These are phyloP conservation scores for Phorcus lineatus DNA, from an alignment of 2,888 invertebrate genomes.

Conservation along the genomic window DNA sequence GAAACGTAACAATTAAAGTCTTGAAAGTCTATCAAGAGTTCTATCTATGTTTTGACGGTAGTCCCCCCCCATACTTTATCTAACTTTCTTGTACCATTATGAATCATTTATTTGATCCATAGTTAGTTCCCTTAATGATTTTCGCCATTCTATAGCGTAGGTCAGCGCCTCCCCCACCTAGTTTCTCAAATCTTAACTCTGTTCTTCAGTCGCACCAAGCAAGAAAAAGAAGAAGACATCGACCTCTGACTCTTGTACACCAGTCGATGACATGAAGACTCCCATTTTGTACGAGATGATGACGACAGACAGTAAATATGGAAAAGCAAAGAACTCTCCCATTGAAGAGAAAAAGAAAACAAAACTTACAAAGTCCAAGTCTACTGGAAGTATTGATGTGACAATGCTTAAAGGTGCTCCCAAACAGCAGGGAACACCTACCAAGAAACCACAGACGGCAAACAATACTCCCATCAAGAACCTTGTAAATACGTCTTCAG, in stretches of 20 bases:
- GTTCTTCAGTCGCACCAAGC: no score
- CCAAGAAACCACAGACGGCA: conserved; percentile 7
- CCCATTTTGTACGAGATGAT: conserved; percentile 15
- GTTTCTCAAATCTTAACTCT: no score
- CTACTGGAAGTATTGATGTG: conserved; percentile 18
- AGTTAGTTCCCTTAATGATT: no score
- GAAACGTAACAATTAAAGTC: no score
- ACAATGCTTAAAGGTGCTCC: neutral
- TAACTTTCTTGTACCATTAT: no score
- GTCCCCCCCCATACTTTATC: no score
- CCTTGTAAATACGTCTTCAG: neutral
- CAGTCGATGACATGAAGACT: neutral
- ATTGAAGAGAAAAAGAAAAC: neutral
- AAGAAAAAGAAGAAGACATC: conserved; percentile 2
- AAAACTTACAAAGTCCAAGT: neutral
- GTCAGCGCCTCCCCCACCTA: no score
- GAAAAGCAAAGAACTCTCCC: neutral
- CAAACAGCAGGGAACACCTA: neutral
- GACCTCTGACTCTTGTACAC: neutral
- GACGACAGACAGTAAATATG: neutral
- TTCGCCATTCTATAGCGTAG: no score
- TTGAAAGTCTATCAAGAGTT: no score
- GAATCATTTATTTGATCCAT: no score
- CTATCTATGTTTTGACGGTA: no score
- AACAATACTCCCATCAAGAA: neutral